These are phyloP conservation scores for Crossocerus cetratus DNA, from an alignment of 2,888 invertebrate species.

Conservation along the genomic window DNA sequence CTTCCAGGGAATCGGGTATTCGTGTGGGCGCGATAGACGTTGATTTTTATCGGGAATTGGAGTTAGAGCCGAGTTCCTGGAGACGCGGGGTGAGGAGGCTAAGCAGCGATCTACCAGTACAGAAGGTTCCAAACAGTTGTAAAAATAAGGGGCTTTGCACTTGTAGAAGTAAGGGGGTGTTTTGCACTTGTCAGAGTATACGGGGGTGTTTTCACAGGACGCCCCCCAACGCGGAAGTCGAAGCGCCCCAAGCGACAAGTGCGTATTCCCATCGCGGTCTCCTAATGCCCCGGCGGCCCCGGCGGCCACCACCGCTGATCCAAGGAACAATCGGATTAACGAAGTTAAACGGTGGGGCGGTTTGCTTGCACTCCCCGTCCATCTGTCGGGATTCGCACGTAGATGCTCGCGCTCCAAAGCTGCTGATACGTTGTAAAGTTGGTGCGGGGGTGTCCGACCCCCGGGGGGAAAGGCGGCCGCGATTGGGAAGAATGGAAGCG, in stretches of 20 bases:
- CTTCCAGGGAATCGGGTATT: conserved; percentile 3
- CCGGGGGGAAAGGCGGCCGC: conserved; percentile 31
- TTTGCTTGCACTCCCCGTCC: conserved; percentile 26
- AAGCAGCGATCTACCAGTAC: too few species aligned
- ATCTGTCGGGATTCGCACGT: conserved; percentile 68
- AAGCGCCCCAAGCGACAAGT: conserved; percentile 61
- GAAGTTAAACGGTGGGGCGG: conserved; percentile 64
- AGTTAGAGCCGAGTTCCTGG: too few species aligned
- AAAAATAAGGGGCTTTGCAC: neutral
- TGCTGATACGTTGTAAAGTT: neutral
- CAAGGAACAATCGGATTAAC: conserved; percentile 71
- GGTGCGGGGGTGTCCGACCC: conserved; percentile 52
- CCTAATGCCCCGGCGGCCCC: conserved; percentile 42
- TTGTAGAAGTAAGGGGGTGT: too few species aligned
- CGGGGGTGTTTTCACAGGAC: too few species aligned
- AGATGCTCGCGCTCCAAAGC: conserved; percentile 29
- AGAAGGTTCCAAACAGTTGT: neutral
- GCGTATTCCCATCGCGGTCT: conserved; percentile 64
- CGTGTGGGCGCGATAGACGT: neutral
- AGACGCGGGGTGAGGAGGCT: too few species aligned
- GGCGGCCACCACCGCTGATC: conserved; percentile 42
- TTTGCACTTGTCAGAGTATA: too few species aligned
- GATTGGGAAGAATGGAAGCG: conserved; percentile 25
- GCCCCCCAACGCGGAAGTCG: neutral
- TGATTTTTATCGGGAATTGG: neutral